Evolutionary conservation across 2,888 invertebrate genomes (phyloP), one percentile per base, ranked within the genome.

Genomic region (Stenichneumon culpator): DNA sequence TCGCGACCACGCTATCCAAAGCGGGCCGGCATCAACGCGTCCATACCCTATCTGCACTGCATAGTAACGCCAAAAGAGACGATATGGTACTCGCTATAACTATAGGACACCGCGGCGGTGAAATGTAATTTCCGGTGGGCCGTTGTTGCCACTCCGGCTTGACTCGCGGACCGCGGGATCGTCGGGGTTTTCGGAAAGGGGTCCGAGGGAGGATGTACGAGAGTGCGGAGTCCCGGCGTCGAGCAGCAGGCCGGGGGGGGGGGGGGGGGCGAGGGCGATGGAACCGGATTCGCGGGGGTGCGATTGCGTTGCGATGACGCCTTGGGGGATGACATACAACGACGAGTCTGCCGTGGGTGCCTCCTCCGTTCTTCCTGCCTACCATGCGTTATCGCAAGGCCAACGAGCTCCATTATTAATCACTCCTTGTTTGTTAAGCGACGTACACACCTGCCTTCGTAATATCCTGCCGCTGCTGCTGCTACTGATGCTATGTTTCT

Each of bases 341-440:
- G 80, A 75, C 81, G 83, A 72, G 63, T 73, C 75, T 84, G 54
- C 47, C 32, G 68, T 25, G 73, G 47, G 57, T 78, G 19, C 36
- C 19, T 36, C 32, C 54, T 39, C 75, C 73, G 77, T 73, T 63
- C 73, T 81, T 60, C 50, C 68, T 50, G 73, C 63, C 83, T 78
- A 78, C 80, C 87, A 87, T 86, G 90, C 89, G 92, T 92, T 93
- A 92, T 92, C 92, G 89, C 79, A 86, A 88, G 86, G 90, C 89
- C 90, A 89, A 90, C 90, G 87, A 90, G 90, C 86, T 83, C 89
- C 87, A 87, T 91, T 90, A 93, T 93, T 93, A 93, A 93, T 93
- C 93, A 93, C 91, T 90, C 89, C 92, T 92, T 92, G 93, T 93
- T 93, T 93, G 93, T 93, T 92, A 92, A 93, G 91, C 90, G 90